Conservation (phyloP, 2,888 invertebrate species). For the Halocaridina rubra region DNA sequence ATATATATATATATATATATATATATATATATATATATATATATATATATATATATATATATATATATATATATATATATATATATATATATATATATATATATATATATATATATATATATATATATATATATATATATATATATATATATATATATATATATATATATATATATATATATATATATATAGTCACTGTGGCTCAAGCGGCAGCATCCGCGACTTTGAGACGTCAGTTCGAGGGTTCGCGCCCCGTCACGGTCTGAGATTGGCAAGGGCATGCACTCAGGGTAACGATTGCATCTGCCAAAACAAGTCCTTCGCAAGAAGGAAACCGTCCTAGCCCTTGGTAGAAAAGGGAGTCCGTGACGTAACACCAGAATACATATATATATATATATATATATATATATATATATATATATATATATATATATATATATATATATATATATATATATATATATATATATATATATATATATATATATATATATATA, state of each 20-base stretch:
- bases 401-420: neutral
- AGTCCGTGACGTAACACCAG: too few species aligned
- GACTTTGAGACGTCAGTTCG: too few species aligned
- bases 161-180: neutral
- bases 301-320: too few species aligned
- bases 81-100: neutral
- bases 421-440: neutral
- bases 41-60: neutral
- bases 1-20: constrained; percentile 23
- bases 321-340: too few species aligned
- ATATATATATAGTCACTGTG: neutral
- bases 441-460: neutral
- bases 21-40: constrained; percentile 20
- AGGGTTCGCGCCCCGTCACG: too few species aligned
- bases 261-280: too few species aligned
- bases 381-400: constrained; percentile 2
- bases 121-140: neutral
- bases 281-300: too few species aligned
- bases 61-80: neutral
- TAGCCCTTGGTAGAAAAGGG: too few species aligned
- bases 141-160: neutral
- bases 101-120: neutral
- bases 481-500: neutral
- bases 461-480: neutral
- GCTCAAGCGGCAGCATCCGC: too few species aligned